Evolutionary conservation across 1,140 invertebrate genomes (phyloP).

Genomic region (Phymastichus coffea): DNA sequence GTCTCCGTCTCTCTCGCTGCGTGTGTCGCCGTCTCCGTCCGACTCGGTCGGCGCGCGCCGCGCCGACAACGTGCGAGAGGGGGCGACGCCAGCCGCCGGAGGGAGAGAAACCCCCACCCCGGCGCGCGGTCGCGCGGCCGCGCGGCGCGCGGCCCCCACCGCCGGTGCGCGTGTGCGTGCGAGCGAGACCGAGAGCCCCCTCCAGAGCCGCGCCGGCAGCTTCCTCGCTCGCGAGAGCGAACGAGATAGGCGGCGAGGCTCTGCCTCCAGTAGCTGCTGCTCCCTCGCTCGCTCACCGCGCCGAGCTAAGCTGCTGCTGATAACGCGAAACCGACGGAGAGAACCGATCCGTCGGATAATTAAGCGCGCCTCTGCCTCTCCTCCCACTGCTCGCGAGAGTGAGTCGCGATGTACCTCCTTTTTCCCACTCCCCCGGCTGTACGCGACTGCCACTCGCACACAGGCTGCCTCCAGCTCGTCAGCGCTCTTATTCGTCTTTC

Average conservation of each 20-base stretch:
- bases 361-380: constrained; percentile 48
- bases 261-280: background rate
- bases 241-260: constrained; percentile 28
- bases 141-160: constrained; percentile 7
- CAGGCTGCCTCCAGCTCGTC: too few relatives aligned
- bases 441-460: too few relatives aligned
- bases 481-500: constrained; percentile 17
- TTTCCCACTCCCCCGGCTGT: constrained; percentile 24
- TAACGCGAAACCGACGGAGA: constrained; percentile 36
- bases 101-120: background rate
- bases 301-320: constrained; percentile 12
- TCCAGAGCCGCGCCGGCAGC: background rate
- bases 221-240: constrained; percentile 28
- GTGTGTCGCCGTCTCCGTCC: constrained; percentile 13
- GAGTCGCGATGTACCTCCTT: constrained; percentile 31
- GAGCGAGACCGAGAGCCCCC: background rate
- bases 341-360: constrained; percentile 46
- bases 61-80: constrained; percentile 7
- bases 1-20: constrained; percentile 2
- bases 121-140: constrained; percentile 12
- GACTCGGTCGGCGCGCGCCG: background rate
- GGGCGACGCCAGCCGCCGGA: constrained; percentile 20
- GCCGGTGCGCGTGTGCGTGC: too few relatives aligned
- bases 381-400: constrained; percentile 27
- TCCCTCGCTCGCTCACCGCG: too few relatives aligned